phyloP scores from a whole-genome alignment of 2,888 invertebrate genomes.

The Sesia bembeciformis region DNA sequence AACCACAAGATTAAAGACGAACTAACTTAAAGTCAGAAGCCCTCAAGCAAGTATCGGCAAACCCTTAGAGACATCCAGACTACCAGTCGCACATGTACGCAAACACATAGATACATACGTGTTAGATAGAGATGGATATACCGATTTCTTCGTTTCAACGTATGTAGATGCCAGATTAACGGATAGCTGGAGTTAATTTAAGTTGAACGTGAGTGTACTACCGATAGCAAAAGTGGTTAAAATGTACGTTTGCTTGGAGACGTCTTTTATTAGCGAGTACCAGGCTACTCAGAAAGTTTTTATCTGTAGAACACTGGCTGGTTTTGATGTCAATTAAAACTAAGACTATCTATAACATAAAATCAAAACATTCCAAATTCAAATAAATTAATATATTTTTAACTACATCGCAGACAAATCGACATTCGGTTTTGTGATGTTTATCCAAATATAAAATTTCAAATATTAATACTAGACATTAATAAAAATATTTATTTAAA shows the following conservation, averaged over 20 bases:
- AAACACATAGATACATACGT: not conserved
- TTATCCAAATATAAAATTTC: no score
- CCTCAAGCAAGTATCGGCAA: not conserved
- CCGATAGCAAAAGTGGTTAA: not conserved
- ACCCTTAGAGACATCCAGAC: not conserved
- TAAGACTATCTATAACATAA: no score
- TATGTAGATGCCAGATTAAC: conserved; percentile 44
- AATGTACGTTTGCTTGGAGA: not conserved
- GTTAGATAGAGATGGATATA: not conserved
- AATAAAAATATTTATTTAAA: no score
- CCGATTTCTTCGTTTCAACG: conserved; percentile 23
- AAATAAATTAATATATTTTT: no score
- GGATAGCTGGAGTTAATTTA: conserved; percentile 48
- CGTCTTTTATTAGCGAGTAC: not conserved
- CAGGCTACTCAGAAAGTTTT: no score
- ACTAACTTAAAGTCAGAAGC: not conserved
- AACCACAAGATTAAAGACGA: not conserved
- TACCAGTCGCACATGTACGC: not conserved
- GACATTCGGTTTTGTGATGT: no score
- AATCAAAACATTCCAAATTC: no score
- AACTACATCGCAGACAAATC: no score
- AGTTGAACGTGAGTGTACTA: conserved; percentile 26
- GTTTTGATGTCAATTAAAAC: no score
- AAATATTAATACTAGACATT: no score
- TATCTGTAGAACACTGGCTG: no score